Conservation (phyloP, 2,888 invertebrate genomes). For the Euplexia lucipara region DNA sequence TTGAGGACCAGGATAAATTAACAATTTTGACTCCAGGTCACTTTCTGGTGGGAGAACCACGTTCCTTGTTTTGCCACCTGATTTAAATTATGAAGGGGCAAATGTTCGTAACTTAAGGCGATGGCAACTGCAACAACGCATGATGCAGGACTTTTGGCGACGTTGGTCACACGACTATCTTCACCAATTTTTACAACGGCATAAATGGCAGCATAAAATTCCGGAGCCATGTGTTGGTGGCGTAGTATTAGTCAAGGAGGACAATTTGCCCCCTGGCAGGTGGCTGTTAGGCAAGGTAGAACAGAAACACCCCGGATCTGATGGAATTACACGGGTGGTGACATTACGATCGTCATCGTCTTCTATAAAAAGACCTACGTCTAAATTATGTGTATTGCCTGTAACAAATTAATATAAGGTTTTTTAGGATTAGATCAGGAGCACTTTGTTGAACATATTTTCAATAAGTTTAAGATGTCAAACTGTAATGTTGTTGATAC, state of each 20-base stretch:
- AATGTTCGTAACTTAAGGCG: background rate
- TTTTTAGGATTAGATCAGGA: no score
- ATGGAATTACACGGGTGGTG: no score
- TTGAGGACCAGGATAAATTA: constrained; percentile 1
- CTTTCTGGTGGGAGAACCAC: background rate
- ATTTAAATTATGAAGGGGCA: background rate
- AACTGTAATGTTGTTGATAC: no score
- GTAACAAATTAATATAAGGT: no score
- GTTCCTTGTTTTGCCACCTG: background rate
- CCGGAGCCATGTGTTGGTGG: background rate
- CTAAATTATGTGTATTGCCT: no score
- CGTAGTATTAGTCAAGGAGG: background rate
- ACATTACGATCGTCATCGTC: no score
- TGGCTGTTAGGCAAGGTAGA: background rate
- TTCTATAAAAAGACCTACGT: no score
- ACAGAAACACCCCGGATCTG: background rate
- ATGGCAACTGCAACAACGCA: background rate
- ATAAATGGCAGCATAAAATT: background rate
- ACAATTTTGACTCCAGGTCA: background rate
- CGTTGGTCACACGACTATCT: background rate
- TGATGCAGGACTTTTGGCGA: constrained; percentile 1
- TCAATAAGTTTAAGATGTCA: no score
- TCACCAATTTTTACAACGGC: background rate
- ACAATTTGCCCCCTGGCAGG: background rate
- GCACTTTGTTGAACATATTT: no score